Percentiles rank a stretch among this genome's conserved stretches.
Evolutionary conservation across 2,888 invertebrate genomes (phyloP).

Genomic region (Himalopsyche kuldschensis): DNA sequence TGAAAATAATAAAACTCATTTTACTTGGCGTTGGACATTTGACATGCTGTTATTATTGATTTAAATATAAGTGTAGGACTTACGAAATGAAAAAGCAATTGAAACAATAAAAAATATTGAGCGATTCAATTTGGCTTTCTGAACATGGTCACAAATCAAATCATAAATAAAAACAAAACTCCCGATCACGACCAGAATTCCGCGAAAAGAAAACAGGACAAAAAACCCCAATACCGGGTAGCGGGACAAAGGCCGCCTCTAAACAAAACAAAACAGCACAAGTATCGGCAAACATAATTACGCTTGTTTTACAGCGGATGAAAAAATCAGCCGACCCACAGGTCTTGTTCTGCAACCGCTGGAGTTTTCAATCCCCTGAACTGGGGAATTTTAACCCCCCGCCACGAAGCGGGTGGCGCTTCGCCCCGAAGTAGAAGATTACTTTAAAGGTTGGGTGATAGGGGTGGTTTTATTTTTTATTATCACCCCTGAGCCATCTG

Average conservation of each 20-base stretch:
- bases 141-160: neutral
- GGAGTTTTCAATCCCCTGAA: constrained; percentile 3
- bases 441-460: neutral
- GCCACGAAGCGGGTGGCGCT: neutral
- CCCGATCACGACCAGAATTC: neutral
- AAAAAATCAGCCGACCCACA: constrained; percentile 4
- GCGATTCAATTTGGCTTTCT: neutral
- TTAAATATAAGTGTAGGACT: too few species aligned
- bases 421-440: neutral
- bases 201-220: neutral
- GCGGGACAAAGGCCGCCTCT: neutral
- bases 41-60: too few species aligned
- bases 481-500: neutral
- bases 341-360: constrained; percentile 7
- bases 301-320: constrained; percentile 10
- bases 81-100: neutral
- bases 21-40: too few species aligned
- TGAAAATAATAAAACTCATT: too few species aligned
- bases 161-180: neutral
- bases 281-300: constrained; percentile 6
- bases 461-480: neutral
- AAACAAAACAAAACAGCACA: neutral
- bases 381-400: neutral
- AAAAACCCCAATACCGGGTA: neutral
- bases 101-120: neutral